These are phyloP conservation scores for Cryptops parisi DNA, from an alignment of 2,888 invertebrate species.

Conservation along the genomic window DNA sequence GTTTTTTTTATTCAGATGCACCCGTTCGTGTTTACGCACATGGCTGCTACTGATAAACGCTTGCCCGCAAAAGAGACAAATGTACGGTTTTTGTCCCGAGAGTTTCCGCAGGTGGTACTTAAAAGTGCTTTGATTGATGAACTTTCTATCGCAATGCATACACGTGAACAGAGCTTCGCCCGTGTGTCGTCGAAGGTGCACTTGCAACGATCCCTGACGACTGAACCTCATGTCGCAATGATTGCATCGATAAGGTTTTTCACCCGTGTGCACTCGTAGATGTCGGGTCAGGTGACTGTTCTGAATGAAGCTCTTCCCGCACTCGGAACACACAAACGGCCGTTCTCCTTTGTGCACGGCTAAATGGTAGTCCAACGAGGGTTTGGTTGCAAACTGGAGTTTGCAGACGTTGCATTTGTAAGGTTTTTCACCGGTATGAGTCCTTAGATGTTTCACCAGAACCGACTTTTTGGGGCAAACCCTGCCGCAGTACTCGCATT, in stretches of 20 bases:
- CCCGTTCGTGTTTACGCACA: not conserved
- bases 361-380: conserved; percentile 1
- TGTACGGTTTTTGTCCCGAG: conserved; percentile 1
- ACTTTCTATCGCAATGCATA: conserved; percentile 2
- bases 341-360: conserved; percentile 2
- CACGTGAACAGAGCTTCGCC: conserved; percentile 1
- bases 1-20: not conserved
- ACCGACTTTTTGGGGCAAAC: conserved; percentile 3
- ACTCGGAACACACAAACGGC: not conserved
- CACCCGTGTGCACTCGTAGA: conserved; percentile 1
- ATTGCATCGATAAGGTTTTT: not conserved
- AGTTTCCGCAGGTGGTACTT: conserved; percentile 1
- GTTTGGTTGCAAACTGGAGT: conserved; percentile 7
- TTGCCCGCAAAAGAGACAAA: not conserved
- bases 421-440: conserved; percentile 4
- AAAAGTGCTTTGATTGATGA: not conserved
- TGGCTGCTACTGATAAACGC: conserved; percentile 6
- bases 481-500: conserved; percentile 3
- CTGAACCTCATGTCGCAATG: conserved; percentile 1
- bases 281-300: conserved; percentile 1
- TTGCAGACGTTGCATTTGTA: conserved; percentile 1
- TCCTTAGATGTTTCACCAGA: conserved; percentile 2
- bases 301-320: conserved; percentile 5
- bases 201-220: not conserved
- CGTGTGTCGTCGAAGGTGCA: not conserved